A percentile compares a stretch with the other conserved stretches of the same genome.
phyloP scores from a whole-genome alignment of 2,888 invertebrate genomes.

The Alcis repandata region DNA sequence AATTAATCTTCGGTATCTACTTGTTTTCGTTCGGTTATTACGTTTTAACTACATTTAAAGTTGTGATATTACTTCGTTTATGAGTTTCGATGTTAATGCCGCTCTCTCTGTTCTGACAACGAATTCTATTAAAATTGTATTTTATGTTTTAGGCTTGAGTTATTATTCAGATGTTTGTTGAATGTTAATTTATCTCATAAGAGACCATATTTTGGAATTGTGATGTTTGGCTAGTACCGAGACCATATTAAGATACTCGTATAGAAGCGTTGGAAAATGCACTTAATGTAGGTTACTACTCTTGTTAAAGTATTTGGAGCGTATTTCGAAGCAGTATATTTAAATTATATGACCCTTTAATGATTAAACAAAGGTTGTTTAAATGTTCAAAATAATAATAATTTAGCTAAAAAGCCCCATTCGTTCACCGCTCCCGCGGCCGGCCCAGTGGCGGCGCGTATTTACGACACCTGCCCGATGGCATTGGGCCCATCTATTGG shows the following conservation, averaged over 20 bases:
- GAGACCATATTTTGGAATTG: no score
- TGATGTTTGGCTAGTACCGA: no score
- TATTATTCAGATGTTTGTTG: conserved; percentile 4
- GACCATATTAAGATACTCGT: no score
- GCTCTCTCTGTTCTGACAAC: conserved; percentile 20
- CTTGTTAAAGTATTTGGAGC: no score
- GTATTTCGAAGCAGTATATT: not conserved
- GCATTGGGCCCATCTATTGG: conserved; percentile 29
- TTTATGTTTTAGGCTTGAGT: conserved; percentile 7
- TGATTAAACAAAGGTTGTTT: conserved; percentile 13
- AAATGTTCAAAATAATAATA: conserved; percentile 18
- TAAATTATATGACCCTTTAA: not conserved
- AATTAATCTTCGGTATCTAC: conserved; percentile 53
- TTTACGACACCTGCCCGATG: conserved; percentile 29
- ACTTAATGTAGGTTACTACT: no score
- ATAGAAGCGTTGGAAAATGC: no score
- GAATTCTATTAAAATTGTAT: conserved; percentile 27
- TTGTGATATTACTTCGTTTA: conserved; percentile 40
- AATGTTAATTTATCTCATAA: not conserved
- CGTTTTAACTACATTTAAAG: conserved; percentile 39
- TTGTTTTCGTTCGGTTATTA: conserved; percentile 38
- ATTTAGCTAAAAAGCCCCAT: conserved; percentile 9
- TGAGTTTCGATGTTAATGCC: conserved; percentile 35
- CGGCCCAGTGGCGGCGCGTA: conserved; percentile 10
- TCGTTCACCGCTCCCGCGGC: conserved; percentile 4